Base-by-base conservation (phyloP, 1,140 invertebrate genomes). In the Parasteatoda tepidariorum region DNA sequence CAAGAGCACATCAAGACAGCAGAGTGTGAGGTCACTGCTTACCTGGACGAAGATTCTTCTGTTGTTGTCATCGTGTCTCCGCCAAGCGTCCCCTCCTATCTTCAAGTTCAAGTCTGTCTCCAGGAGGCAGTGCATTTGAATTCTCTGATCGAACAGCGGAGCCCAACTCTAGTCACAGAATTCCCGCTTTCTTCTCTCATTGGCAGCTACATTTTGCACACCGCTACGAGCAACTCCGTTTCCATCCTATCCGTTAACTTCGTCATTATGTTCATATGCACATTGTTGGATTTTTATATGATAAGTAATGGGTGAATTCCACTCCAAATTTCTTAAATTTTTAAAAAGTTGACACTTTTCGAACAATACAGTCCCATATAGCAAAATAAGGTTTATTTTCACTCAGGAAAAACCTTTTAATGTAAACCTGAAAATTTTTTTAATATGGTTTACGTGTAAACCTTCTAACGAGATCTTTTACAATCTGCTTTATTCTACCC, bases 81-180 rank as follows among this genome's bases (percentile, higher is more conserved):
- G 0, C 90, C 91, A 7, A 24, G 74, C 26, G 9, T 74, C 66
- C 93, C 95, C 0, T 94, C 93, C 0, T 88, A 90, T 24, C 88
- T 95, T 18, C 94, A 96, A 88, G 87, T 95, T 7, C 92, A 93
- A 85, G 94, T 94, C 0, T 97, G 95, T 87, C 91, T 93, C n/a
- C 89, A 93, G n/a, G 96, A 97, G 90, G 93, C 94, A 2, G 94
- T 95, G 86, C 95, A 95, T 88, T 89, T 97, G n/a, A 92, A 94
- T 0, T 92, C 92, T 81, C 89, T 96, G 83, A 93, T 97, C 7
- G 92, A 92, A 78, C 75, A 78, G 26, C 33, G 57, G 22, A 84
- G 83, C 22, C 83, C 83, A 0, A 74, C 83, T 4, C 28, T 84
- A 28, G 61, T 84, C 28, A 84, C 83, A 0, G 75, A 84, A 24